A percentile compares a stretch with the other conserved stretches of the same genome.
Evolutionary conservation across 2,113 vertebrate genomes (phyloP).

Genomic region (Dendrocopos noguchii): DNA sequence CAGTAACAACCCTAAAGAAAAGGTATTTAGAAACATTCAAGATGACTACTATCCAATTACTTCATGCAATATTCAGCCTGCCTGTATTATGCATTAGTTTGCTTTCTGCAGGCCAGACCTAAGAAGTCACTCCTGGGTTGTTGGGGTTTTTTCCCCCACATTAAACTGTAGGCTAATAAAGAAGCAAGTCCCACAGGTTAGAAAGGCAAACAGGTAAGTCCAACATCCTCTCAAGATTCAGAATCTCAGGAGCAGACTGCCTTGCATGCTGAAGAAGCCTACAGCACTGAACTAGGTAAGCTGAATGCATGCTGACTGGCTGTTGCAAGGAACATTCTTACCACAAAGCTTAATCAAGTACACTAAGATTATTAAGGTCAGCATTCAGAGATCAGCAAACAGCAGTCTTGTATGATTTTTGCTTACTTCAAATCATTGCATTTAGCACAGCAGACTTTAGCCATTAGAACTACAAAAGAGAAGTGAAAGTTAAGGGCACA

Average conservation of each 20-base stretch:
- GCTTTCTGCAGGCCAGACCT: not conserved
- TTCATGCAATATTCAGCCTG: not conserved
- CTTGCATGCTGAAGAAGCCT: not conserved
- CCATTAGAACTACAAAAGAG: not conserved
- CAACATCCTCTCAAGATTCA: not conserved
- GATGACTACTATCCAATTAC: not conserved
- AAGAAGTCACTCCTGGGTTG: fast-evolving
- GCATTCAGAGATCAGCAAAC: not conserved
- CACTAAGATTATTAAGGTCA: not conserved
- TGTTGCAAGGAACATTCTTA: not conserved
- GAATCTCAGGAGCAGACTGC: not conserved
- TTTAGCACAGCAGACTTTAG: not conserved
- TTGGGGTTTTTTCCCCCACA: not conserved
- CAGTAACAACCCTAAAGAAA: not conserved
- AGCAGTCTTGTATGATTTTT: not conserved
- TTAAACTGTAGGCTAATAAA: not conserved
- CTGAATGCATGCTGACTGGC: not conserved
- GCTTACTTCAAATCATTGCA: not conserved
- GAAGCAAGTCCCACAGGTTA: not conserved
- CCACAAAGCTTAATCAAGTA: not conserved
- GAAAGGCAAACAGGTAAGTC: not conserved
- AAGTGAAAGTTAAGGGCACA: not conserved
- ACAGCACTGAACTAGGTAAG: not conserved
- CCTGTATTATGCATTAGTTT: not conserved
- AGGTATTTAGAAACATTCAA: not conserved